Evolutionary conservation across 2,888 invertebrate species (phyloP).

Genomic region (Meganola albula): DNA sequence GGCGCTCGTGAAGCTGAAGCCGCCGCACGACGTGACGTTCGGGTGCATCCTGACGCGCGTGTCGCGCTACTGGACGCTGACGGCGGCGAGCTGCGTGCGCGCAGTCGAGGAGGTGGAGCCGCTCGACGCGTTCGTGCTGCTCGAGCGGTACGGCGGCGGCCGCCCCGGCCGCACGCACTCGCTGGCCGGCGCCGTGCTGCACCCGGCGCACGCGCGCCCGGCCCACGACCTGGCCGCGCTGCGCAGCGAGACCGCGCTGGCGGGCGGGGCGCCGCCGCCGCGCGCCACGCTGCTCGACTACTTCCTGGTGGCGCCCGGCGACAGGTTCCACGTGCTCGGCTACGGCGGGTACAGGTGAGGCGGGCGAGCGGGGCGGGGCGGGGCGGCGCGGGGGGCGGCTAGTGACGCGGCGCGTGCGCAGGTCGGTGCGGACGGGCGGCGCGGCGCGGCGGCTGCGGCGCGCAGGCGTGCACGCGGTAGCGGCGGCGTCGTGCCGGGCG

Average conservation of each 20-base stretch:
- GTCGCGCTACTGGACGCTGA: constrained; percentile 46
- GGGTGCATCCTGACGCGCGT: constrained; percentile 57
- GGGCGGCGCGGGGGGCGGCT: constrained; percentile 30
- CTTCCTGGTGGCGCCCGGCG: constrained; percentile 46
- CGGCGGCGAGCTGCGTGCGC: constrained; percentile 61
- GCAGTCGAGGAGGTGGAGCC: constrained; percentile 55
- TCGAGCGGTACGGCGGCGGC: constrained; percentile 38
- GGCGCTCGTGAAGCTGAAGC: constrained; percentile 49
- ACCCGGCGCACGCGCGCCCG: constrained; percentile 43
- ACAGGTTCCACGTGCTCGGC: constrained; percentile 46
- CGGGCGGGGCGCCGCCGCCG: constrained; percentile 10
- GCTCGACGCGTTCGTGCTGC: constrained; percentile 52
- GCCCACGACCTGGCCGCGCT: constrained; percentile 49
- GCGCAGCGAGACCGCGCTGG: constrained; percentile 35
- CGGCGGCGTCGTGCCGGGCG: constrained; percentile 23
- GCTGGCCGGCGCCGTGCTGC: constrained; percentile 44
- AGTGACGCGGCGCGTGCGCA: constrained; percentile 26
- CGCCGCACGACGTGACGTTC: constrained; percentile 42
- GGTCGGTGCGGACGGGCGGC: constrained; percentile 27
- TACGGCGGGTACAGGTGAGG: constrained; percentile 53
- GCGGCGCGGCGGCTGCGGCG: constrained; percentile 30
- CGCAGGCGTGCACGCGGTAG: constrained; percentile 26
- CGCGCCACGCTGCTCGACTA: constrained; percentile 39
- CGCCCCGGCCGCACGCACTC: constrained; percentile 30
- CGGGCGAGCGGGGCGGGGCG: constrained; percentile 26